A percentile compares a stretch with the other conserved stretches of the same genome.
These are phyloP conservation scores for Gymnocephalus cernua DNA, from an alignment of 2,113 vertebrate genomes.

Conservation along the genomic window DNA sequence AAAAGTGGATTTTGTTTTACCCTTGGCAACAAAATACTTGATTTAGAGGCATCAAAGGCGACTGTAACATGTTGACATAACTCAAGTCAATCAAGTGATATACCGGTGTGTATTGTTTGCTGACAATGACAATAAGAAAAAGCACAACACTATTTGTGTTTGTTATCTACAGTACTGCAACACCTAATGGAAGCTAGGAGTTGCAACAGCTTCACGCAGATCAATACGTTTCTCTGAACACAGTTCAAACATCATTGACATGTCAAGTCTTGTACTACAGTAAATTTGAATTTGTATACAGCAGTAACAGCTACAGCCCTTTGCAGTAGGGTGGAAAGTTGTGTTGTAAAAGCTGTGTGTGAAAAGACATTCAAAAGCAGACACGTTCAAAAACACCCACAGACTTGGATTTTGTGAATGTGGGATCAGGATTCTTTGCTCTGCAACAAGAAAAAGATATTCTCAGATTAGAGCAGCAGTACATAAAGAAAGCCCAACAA, in stretches of 20 bases:
- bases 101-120: slow-evolving; percentile 8
- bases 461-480: slow-evolving; percentile 2
- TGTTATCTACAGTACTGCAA: slow-evolving; percentile 38
- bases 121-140: slow-evolving; percentile 14
- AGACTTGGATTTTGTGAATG: neutral
- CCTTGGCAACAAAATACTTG: neutral
- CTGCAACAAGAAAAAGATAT: neutral
- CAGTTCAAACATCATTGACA: slow-evolving; percentile 27
- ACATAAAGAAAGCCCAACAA: neutral
- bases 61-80: neutral
- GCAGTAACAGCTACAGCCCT: neutral
- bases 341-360: neutral
- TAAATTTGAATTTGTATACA: neutral
- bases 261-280: slow-evolving; percentile 6
- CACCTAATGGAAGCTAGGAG: slow-evolving; percentile 18
- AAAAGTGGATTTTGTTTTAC: neutral
- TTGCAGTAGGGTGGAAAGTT: neutral
- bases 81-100: neutral
- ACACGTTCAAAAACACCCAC: slow-evolving; percentile 4
- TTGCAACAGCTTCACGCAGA: slow-evolving; percentile 6
- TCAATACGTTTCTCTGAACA: slow-evolving; percentile 49
- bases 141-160: neutral
- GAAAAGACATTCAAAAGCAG: neutral
- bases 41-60: neutral
- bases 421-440: neutral